Evolutionary conservation across 1,140 invertebrate genomes (phyloP).

Genomic region (Camponotus floridanus): DNA sequence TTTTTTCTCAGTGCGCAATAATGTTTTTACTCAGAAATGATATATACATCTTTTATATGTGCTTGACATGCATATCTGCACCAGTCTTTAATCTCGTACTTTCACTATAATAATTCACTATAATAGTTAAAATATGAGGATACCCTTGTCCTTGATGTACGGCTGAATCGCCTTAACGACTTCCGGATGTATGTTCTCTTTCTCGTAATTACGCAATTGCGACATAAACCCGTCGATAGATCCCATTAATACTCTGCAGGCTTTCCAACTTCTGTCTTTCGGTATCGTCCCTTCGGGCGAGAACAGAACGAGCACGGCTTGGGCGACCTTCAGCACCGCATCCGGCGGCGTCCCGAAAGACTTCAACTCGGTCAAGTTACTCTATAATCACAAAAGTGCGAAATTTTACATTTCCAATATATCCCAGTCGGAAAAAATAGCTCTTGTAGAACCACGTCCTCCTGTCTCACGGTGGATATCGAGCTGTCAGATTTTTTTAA

Average conservation of each 20-base stretch:
- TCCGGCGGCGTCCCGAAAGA: slow-evolving; percentile 95
- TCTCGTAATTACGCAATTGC: slow-evolving; percentile 95
- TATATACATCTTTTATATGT: not conserved
- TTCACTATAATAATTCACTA: no score
- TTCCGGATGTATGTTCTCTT: slow-evolving; percentile 97
- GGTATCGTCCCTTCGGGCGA: slow-evolving; percentile 95
- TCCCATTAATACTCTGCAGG: slow-evolving; percentile 94
- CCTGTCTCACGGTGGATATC: not conserved
- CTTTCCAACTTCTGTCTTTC: slow-evolving; percentile 97
- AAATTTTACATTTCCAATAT: not conserved
- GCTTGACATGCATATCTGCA: not conserved
- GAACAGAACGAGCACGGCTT: slow-evolving; percentile 95
- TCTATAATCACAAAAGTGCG: slow-evolving; percentile 79
- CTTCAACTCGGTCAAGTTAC: slow-evolving; percentile 97
- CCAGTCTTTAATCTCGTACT: not conserved
- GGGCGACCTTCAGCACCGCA: slow-evolving; percentile 94
- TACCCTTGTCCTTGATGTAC: slow-evolving; percentile 85
- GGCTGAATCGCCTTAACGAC: slow-evolving; percentile 91
- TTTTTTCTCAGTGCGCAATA: no score
- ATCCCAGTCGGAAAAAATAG: not conserved
- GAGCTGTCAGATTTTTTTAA: no score
- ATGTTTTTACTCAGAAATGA: no score
- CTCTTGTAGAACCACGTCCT: not conserved
- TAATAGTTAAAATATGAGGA: no score
- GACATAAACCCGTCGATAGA: slow-evolving; percentile 95